Evolutionary conservation across 2,888 invertebrate species (phyloP).

Genomic region (Drosophila mettleri): DNA sequence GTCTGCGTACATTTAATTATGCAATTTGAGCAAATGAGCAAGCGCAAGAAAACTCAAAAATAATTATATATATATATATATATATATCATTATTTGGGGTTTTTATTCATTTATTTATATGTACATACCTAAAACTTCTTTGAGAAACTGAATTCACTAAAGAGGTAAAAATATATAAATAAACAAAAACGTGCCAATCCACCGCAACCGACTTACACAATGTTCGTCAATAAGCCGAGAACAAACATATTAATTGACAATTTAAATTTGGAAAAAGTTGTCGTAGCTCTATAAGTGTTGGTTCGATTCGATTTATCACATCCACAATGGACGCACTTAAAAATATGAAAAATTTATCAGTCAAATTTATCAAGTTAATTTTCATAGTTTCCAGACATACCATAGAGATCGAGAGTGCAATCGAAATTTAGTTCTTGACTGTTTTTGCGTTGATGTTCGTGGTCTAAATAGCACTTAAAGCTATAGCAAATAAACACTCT

Average conservation of each 20-base stretch:
- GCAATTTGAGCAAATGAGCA: slow-evolving; percentile 76
- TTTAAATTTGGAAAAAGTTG: too few species aligned
- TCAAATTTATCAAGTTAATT: neutral
- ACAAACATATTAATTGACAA: neutral
- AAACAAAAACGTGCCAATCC: neutral
- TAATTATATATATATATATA: slow-evolving; percentile 11
- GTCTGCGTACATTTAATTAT: slow-evolving; percentile 80
- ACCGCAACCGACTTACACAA: neutral
- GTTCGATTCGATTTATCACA: too few species aligned
- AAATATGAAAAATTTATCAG: too few species aligned
- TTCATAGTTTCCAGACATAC: neutral
- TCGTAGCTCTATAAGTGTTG: too few species aligned
- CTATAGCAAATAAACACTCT: slow-evolving; percentile 30
- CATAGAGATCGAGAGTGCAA: too few species aligned
- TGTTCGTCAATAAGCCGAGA: neutral
- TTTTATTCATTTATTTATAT: too few species aligned
- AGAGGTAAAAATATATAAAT: neutral
- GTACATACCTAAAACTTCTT: too few species aligned
- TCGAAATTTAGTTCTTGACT: slow-evolving; percentile 46
- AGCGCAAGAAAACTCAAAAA: slow-evolving; percentile 27
- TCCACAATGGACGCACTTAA: too few species aligned
- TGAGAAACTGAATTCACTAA: slow-evolving; percentile 4
- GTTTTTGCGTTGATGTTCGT: slow-evolving; percentile 48
- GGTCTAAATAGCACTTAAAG: slow-evolving; percentile 53
- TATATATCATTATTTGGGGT: too few species aligned